Percentiles rank a stretch among this genome's conserved stretches.
Conservation (phyloP, 2,797 vertebrate genomes). For the Malacoraja senta region DNA sequence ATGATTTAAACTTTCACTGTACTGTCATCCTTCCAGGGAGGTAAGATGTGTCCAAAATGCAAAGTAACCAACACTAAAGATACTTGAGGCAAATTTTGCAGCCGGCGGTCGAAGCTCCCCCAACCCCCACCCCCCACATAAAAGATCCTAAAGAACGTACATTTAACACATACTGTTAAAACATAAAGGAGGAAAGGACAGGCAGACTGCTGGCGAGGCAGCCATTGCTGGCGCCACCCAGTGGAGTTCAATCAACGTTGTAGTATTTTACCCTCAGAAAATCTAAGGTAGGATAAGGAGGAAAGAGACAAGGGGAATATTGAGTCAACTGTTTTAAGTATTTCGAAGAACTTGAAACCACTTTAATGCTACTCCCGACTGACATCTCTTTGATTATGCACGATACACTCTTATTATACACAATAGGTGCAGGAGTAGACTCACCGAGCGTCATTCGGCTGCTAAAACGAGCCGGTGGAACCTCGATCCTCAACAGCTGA, state of each 20-base stretch:
- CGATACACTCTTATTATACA: too few relatives aligned
- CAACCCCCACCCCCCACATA: too few relatives aligned
- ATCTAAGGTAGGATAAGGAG: background rate
- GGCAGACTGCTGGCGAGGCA: too few relatives aligned
- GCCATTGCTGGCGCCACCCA: too few relatives aligned
- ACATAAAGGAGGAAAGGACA: too few relatives aligned
- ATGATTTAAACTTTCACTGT: background rate
- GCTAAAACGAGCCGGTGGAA: background rate
- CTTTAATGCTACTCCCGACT: background rate
- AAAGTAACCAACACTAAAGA: slow-evolving; percentile 44
- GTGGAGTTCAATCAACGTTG: too few relatives aligned
- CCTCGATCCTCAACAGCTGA: background rate
- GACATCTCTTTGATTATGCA: background rate
- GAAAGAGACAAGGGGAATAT: background rate
- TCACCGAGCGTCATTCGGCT: background rate
- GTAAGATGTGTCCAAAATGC: slow-evolving; percentile 51
- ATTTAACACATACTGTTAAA: too few relatives aligned
- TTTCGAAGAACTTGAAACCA: background rate
- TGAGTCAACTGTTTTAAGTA: background rate
- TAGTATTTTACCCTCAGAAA: too few relatives aligned
- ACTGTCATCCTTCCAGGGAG: slow-evolving; percentile 41
- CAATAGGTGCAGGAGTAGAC: too few relatives aligned
- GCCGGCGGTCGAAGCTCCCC: too few relatives aligned
- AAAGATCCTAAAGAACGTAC: too few relatives aligned
- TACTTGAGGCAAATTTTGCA: slow-evolving; percentile 39